These are phyloP conservation scores for Drosophila paranaensis DNA, from an alignment of 2,888 invertebrate species.

Conservation along the genomic window DNA sequence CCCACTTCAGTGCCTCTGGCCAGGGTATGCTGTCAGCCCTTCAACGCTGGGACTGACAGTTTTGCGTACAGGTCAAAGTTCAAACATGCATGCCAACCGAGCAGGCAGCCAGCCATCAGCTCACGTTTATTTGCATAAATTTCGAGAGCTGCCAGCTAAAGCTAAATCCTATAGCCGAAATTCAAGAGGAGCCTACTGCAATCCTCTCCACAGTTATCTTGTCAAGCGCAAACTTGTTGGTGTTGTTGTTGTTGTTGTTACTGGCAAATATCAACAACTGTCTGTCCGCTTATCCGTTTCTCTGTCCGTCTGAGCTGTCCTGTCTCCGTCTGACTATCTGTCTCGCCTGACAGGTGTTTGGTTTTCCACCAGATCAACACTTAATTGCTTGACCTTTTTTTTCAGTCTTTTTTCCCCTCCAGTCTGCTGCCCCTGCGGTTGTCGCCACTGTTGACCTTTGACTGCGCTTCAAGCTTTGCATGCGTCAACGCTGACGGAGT, in stretches of 20 bases:
- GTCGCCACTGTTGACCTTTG: conserved; percentile 63
- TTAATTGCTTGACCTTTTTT: conserved; percentile 79
- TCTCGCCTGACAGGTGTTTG: conserved; percentile 43
- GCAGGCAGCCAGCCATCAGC: conserved; percentile 2
- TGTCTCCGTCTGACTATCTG: conserved; percentile 36
- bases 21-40: conserved; percentile 2
- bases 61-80: conserved; percentile 34
- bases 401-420: neutral
- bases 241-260: conserved; percentile 13
- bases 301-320: neutral
- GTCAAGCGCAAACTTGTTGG: conserved; percentile 34
- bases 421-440: conserved; percentile 5
- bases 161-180: conserved; percentile 26
- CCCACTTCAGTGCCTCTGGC: no score
- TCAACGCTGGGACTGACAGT: conserved; percentile 24
- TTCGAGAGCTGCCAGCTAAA: conserved; percentile 29
- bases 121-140: conserved; percentile 17
- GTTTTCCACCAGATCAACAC: conserved; percentile 62
- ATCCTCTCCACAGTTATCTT: conserved; percentile 51
- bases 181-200: conserved; percentile 1
- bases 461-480: conserved; percentile 61
- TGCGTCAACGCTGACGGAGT: conserved; percentile 56
- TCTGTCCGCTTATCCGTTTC: conserved; percentile 31
- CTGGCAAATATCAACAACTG: conserved; percentile 58
- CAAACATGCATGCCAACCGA: conserved; percentile 23